These are phyloP conservation scores for Sitodiplosis mosellana DNA, from an alignment of 1,140 invertebrate species.

Conservation along the genomic window DNA sequence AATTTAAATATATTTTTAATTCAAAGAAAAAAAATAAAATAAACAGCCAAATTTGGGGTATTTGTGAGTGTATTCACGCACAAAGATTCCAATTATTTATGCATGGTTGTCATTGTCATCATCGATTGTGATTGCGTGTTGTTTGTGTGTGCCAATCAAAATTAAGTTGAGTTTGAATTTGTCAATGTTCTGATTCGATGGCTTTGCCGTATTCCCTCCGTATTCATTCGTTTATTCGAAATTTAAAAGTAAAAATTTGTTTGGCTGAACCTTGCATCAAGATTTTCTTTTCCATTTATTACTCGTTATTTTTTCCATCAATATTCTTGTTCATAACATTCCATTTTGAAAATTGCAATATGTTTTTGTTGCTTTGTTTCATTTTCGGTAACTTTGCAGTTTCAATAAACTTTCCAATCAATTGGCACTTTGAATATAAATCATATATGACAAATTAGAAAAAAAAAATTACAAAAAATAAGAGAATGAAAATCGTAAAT, in stretches of 20 bases:
- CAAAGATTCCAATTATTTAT: too few relatives aligned
- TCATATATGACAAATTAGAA: too few relatives aligned
- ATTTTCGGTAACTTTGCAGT: background rate
- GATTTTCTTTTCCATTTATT: background rate
- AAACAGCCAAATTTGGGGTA: background rate
- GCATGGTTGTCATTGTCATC: too few relatives aligned
- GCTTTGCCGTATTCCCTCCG: background rate
- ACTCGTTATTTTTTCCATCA: background rate
- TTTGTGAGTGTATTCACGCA: background rate
- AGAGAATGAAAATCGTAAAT: too few relatives aligned
- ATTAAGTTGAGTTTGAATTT: too few relatives aligned
- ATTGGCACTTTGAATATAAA: background rate
- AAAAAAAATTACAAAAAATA: background rate
- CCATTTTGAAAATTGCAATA: too few relatives aligned
- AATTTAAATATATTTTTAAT: background rate
- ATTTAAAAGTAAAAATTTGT: background rate
- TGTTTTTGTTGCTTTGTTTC: too few relatives aligned
- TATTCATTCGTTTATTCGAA: background rate
- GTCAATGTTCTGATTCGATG: too few relatives aligned
- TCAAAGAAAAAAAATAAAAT: background rate
- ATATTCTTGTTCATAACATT: background rate
- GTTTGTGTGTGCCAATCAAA: too few relatives aligned
- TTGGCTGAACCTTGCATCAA: too few relatives aligned
- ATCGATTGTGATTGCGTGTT: too few relatives aligned
- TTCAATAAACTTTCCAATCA: background rate